These are phyloP conservation scores for Plebejus melissa DNA, from an alignment of 2,888 invertebrate species.

Conservation along the genomic window DNA sequence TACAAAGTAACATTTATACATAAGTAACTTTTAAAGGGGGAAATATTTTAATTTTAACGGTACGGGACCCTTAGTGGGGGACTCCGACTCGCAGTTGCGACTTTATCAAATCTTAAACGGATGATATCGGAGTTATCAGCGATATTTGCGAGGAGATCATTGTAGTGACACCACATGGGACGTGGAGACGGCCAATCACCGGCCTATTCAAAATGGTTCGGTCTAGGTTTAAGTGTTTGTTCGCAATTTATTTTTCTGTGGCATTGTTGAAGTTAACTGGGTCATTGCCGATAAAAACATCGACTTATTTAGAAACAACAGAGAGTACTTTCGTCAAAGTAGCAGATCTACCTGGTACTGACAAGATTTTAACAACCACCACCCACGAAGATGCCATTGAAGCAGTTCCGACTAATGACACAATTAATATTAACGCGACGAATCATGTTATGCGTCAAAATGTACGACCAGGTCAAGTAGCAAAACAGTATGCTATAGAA, in stretches of 20 bases:
- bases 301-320: neutral
- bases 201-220: constrained; percentile 54
- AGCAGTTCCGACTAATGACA: constrained; percentile 15
- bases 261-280: constrained; percentile 34
- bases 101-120: constrained; percentile 34
- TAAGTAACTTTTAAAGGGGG: too few relatives aligned
- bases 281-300: constrained; percentile 13
- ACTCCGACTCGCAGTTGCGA: neutral
- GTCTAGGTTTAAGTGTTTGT: constrained; percentile 53
- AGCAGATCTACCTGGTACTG: constrained; percentile 20
- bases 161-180: constrained; percentile 45
- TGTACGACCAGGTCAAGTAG: constrained; percentile 50
- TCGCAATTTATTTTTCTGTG: constrained; percentile 43
- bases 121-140: constrained; percentile 21
- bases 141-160: constrained; percentile 42
- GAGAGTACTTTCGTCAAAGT: constrained; percentile 4
- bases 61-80: too few relatives aligned
- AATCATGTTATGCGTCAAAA: constrained; percentile 37
- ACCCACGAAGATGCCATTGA: neutral
- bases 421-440: constrained; percentile 36
- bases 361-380: neutral
- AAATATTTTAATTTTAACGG: too few relatives aligned
- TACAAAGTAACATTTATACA: too few relatives aligned
- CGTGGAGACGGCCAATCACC: constrained; percentile 39
- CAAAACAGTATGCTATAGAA: constrained; percentile 46